Conservation (phyloP, 2,113 vertebrate species). For the Lota lota region DNA sequence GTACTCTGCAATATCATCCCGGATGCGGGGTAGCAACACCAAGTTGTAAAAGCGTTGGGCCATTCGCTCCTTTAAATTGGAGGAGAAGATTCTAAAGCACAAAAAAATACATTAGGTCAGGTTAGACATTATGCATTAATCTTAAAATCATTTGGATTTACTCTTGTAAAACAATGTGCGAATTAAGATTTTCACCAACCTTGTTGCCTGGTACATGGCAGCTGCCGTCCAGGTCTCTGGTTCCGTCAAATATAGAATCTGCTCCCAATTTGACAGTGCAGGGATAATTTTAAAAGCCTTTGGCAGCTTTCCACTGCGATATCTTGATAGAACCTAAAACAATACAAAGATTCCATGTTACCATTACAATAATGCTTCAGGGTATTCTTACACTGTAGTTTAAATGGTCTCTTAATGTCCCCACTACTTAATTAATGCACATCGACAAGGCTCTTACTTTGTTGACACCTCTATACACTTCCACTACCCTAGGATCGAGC, state of each 20-base stretch:
- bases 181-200: constrained; percentile 63
- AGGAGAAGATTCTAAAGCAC: constrained; percentile 87
- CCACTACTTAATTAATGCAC: neutral
- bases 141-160: neutral
- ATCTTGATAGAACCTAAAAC: constrained; percentile 86
- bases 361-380: neutral
- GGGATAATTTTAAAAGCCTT: constrained; percentile 98
- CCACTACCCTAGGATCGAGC: constrained; percentile 85
- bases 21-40: constrained; percentile 86
- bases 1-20: constrained; percentile 92
- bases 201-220: constrained; percentile 96
- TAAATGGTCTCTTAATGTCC: neutral
- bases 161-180: neutral
- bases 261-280: constrained; percentile 95
- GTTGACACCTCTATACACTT: constrained; percentile 88
- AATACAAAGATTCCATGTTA: constrained; percentile 7
- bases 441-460: constrained; percentile 74
- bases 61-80: constrained; percentile 95
- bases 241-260: constrained; percentile 93
- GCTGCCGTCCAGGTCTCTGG: constrained; percentile 93
- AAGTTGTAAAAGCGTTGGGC: constrained; percentile 96
- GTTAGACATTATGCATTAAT: neutral
- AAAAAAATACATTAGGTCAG: neutral
- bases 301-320: constrained; percentile 93
- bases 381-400: too few relatives aligned